A percentile compares a stretch with the other conserved stretches of the same genome.
Evolutionary conservation across 1,140 invertebrate genomes (phyloP).

Genomic region (Magallana ariakensis): DNA sequence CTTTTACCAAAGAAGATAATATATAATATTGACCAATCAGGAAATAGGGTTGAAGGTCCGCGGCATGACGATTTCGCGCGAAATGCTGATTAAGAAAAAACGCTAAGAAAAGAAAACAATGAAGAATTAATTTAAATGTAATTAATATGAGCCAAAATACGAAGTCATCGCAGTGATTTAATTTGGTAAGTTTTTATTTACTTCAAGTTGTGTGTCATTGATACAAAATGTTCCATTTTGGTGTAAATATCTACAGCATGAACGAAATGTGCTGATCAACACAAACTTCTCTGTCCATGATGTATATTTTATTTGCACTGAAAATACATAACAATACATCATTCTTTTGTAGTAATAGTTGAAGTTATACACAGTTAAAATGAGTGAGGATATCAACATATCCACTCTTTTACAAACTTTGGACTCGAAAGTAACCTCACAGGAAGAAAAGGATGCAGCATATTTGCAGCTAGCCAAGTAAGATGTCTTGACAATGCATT

Average conservation of each 20-base stretch:
- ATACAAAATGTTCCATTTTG: no score
- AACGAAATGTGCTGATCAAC: no score
- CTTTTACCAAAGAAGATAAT: not conserved
- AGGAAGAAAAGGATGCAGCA: not conserved
- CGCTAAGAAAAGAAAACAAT: not conserved
- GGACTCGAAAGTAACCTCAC: not conserved
- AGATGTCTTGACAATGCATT: not conserved
- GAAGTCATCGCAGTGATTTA: not conserved
- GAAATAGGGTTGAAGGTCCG: not conserved
- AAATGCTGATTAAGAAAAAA: slow-evolving; percentile 29
- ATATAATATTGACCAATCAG: slow-evolving; percentile 3
- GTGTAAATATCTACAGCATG: no score
- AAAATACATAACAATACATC: not conserved
- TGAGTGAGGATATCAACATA: not conserved
- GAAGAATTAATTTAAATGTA: not conserved
- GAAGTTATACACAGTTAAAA: not conserved
- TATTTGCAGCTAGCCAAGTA: slow-evolving; percentile 7
- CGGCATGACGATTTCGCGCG: slow-evolving; percentile 33
- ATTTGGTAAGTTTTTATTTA: no score
- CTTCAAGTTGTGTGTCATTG: no score
- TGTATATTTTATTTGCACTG: not conserved
- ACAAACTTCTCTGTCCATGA: no score
- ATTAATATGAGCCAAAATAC: not conserved
- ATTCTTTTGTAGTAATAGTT: not conserved
- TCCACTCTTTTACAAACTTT: not conserved